These are phyloP conservation scores for Sminthurinus aureus DNA, from an alignment of 2,888 invertebrate genomes.

Conservation along the genomic window DNA sequence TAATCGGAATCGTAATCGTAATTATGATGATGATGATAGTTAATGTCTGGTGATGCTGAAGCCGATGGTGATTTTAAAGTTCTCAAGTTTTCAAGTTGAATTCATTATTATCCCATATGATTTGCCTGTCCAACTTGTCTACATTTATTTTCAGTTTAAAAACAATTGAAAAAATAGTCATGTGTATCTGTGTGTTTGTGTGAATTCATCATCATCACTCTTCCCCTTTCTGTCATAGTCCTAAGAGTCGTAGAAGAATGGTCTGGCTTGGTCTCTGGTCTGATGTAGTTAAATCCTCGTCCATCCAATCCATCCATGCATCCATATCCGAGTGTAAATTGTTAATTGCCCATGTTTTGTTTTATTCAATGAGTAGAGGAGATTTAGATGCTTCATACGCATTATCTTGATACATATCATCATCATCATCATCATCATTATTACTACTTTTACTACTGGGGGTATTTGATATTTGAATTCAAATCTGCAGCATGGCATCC, in stretches of 20 bases:
- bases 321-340: neutral
- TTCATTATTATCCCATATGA: neutral
- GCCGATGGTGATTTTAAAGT: too few relatives aligned
- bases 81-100: too few relatives aligned
- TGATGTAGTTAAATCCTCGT: too few relatives aligned
- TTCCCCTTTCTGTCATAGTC: neutral
- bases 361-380: neutral
- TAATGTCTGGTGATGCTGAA: neutral
- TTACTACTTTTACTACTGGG: too few relatives aligned
- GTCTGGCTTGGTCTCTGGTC: too few relatives aligned
- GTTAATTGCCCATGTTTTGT: slow-evolving; percentile 13
- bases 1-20: neutral
- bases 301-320: neutral
- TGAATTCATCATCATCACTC: neutral
- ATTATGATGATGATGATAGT: slow-evolving; percentile 2
- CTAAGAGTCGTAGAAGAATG: neutral
- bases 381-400: neutral
- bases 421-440: too few relatives aligned
- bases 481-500: too few relatives aligned
- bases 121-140: slow-evolving; percentile 8
- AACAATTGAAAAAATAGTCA: slow-evolving; percentile 16
- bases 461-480: neutral
- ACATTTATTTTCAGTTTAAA: slow-evolving; percentile 13
- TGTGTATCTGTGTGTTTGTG: slow-evolving; percentile 4
- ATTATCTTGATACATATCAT: neutral